phyloP scores from a whole-genome alignment of 2,797 vertebrate species.

The Coilia nasus region DNA sequence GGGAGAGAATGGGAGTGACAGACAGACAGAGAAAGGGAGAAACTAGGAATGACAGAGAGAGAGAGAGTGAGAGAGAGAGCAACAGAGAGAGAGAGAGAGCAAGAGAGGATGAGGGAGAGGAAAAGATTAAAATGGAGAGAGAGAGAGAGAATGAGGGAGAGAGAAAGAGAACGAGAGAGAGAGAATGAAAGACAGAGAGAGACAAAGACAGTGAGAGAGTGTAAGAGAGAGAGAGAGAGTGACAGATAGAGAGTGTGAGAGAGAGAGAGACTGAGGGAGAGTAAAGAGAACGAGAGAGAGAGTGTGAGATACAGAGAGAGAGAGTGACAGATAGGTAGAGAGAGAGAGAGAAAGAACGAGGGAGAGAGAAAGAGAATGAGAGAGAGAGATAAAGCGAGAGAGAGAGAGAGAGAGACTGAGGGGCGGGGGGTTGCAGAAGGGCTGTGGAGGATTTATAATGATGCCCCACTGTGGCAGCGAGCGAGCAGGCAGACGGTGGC shows the following conservation, averaged over 20 bases:
- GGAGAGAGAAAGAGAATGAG: neutral
- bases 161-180: no score
- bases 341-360: neutral
- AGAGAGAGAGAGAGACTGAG: neutral
- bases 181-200: no score
- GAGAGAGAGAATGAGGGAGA: no score
- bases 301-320: neutral
- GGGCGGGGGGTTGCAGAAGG: constrained; percentile 16
- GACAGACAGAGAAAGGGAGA: no score
- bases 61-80: no score
- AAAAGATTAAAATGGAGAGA: no score
- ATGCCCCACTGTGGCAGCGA: constrained; percentile 53
- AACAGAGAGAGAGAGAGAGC: no score
- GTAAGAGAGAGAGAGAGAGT: neutral
- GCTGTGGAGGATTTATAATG: constrained; percentile 47
- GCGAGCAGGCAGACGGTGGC: constrained; percentile 48
- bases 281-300: neutral
- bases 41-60: no score
- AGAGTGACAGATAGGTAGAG: neutral
- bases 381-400: neutral
- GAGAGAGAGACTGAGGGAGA: neutral
- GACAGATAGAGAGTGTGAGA: neutral
- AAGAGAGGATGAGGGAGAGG: no score
- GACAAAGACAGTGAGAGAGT: neutral
- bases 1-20: no score